Evolutionary conservation across 2,888 invertebrate genomes (phyloP), one percentile per base, ranked within the genome.

Genomic region (Oscheius myriophilus): DNA sequence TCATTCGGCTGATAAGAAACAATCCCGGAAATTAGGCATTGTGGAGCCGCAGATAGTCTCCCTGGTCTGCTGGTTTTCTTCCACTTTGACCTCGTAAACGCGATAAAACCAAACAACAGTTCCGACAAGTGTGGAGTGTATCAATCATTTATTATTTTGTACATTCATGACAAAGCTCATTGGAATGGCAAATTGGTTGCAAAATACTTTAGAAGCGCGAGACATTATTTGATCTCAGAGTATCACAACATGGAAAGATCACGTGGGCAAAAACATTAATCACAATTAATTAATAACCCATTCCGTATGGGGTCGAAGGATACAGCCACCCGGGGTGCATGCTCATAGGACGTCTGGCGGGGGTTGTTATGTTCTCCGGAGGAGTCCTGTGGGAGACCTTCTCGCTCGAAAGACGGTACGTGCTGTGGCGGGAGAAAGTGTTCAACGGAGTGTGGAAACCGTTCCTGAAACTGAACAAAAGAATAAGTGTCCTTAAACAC

Each of bases 381-480:
- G 33, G 33, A 33, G 33, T 33, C 16, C 43, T 41, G 23, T 46
- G 12, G 11, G 61, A 26, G 42, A 55, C 43, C 26, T 69, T 64
- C 49, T 43, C 52, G 1, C 57, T 52, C 16, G 71, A 71, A 12
- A 73, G 59, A 51, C 73, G 61, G 26, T 51, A 70, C 14, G 73
- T 73, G 18, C 69, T 71, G 41, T 69, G 62, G 14, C 73, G 55
- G 2, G 73, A 73, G 57, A 73, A 73, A n/a, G 59, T 18, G 18
- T 51, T 42, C 42, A 52, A 11, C 1, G 67, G 67, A 21, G 59
- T 42, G 16, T 42, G 49, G 25, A 59, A 26, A 41, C 53, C 7
- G 23, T 58, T 25, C 41, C 67, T 67, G 39, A 26, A 54, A 55
- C 16, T 49, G 21, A 2, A 11, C 3, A 14, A 49, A 41, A 1